Conservation (phyloP, 2,888 invertebrate genomes). For the Conchocele bisecta region DNA sequence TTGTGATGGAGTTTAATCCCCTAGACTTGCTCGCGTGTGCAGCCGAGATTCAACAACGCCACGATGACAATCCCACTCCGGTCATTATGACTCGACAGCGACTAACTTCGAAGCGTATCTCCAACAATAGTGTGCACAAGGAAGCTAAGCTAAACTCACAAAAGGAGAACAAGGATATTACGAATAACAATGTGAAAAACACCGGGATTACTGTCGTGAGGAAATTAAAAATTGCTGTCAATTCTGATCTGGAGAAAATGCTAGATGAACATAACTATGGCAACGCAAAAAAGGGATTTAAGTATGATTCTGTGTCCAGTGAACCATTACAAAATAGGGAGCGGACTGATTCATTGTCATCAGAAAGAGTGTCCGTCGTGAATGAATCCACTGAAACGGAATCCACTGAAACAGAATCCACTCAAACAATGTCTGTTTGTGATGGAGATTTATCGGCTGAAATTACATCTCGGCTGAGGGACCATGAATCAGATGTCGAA, state of each 20-base stretch:
- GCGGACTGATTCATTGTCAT: neutral
- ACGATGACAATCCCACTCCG: conserved; percentile 47
- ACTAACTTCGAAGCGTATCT: neutral
- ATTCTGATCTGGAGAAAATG: conserved; percentile 67
- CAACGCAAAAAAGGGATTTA: conserved; percentile 54
- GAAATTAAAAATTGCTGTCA: conserved; percentile 51
- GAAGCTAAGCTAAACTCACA: neutral
- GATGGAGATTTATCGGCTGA: too few relatives aligned
- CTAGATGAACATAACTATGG: conserved; percentile 72
- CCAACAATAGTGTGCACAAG: conserved; percentile 10
- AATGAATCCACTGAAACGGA: too few relatives aligned
- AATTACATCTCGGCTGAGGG: too few relatives aligned
- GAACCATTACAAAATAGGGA: neutral
- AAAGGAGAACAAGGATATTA: conserved; percentile 37
- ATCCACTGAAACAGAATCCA: too few relatives aligned
- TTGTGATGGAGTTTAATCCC: conserved; percentile 74
- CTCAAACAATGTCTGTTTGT: too few relatives aligned
- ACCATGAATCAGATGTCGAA: too few relatives aligned
- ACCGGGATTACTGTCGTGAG: conserved; percentile 44
- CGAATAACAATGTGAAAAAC: conserved; percentile 30
- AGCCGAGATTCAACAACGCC: conserved; percentile 68
- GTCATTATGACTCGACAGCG: conserved; percentile 42
- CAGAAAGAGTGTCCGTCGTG: too few relatives aligned
- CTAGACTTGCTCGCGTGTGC: conserved; percentile 77
- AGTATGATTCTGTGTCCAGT: conserved; percentile 1